phyloP scores from a whole-genome alignment of 2,888 invertebrate genomes.

The Cheilosia pagana region DNA sequence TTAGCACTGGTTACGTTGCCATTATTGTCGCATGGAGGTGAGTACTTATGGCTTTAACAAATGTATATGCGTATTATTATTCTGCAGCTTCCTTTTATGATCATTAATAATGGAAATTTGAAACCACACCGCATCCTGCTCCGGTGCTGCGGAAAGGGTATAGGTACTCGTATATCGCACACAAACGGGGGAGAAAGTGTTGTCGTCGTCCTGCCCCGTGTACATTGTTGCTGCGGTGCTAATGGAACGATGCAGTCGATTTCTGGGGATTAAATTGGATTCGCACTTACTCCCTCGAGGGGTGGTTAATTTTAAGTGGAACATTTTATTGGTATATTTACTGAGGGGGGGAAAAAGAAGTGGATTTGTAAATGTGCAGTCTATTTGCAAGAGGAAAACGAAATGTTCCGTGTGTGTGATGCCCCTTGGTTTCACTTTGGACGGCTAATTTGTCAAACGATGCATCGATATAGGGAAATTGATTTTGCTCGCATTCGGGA shows the following conservation, averaged over 20 bases:
- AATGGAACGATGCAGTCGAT: conserved; percentile 66
- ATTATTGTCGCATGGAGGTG: conserved; percentile 82
- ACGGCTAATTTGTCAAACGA: conserved; percentile 64
- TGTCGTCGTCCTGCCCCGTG: conserved; percentile 17
- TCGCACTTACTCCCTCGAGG: conserved; percentile 61
- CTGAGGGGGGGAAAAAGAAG: conserved; percentile 8
- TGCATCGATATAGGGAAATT: conserved; percentile 36
- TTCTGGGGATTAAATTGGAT: conserved; percentile 66
- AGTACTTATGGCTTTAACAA: conserved; percentile 77
- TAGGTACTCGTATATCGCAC: neutral
- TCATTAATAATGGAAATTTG: conserved; percentile 75
- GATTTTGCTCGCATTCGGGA: conserved; percentile 41
- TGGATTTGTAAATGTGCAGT: conserved; percentile 24
- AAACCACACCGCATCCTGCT: conserved; percentile 61
- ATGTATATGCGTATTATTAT: conserved; percentile 51
- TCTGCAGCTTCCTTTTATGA: conserved; percentile 67
- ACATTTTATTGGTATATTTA: conserved; percentile 56
- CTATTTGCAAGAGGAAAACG: neutral
- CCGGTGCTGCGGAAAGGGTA: conserved; percentile 1
- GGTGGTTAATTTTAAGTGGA: conserved; percentile 64
- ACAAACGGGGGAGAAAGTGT: conserved; percentile 11
- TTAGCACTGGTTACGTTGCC: conserved; percentile 78
- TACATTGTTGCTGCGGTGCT: conserved; percentile 38
- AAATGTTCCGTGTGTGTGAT: neutral
- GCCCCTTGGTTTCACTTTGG: conserved; percentile 30